A percentile compares a stretch with the other conserved stretches of the same genome.
These are phyloP conservation scores for Rhamphomyia laevipes DNA, from an alignment of 2,888 invertebrate species.

Conservation along the genomic window DNA sequence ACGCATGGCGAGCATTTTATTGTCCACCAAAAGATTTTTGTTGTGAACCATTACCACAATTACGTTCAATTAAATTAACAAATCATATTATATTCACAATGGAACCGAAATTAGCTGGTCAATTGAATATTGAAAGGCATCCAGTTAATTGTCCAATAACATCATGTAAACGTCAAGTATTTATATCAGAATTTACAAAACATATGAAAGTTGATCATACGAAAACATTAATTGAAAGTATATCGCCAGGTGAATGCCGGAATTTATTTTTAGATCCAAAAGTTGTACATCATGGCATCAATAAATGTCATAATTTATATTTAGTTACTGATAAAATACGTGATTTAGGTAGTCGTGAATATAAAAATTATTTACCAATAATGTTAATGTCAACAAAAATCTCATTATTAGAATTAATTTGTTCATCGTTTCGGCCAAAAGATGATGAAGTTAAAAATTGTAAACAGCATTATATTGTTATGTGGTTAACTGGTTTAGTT, in stretches of 20 bases:
- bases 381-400: conserved; percentile 28
- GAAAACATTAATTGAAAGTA: conserved; percentile 25
- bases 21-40: not conserved
- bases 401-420: conserved; percentile 15
- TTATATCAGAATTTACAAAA: conserved; percentile 27
- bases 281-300: conserved; percentile 16
- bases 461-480: conserved; percentile 16
- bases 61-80: not conserved
- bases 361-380: conserved; percentile 25
- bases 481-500: conserved; percentile 28
- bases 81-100: not conserved
- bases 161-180: conserved; percentile 21
- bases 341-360: conserved; percentile 20
- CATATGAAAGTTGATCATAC: conserved; percentile 27
- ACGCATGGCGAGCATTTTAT: not conserved
- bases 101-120: conserved; percentile 1
- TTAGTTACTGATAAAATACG: conserved; percentile 24
- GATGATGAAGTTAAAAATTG: not conserved
- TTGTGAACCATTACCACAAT: not conserved
- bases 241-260: conserved; percentile 21
- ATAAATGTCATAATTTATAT: conserved; percentile 25
- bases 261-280: conserved; percentile 28
- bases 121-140: conserved; percentile 19
- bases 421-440: not conserved
- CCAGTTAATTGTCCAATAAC: conserved; percentile 27